Evolutionary conservation across 2,113 vertebrate species (phyloP).

Genomic region (Pseudopodoces humilis): DNA sequence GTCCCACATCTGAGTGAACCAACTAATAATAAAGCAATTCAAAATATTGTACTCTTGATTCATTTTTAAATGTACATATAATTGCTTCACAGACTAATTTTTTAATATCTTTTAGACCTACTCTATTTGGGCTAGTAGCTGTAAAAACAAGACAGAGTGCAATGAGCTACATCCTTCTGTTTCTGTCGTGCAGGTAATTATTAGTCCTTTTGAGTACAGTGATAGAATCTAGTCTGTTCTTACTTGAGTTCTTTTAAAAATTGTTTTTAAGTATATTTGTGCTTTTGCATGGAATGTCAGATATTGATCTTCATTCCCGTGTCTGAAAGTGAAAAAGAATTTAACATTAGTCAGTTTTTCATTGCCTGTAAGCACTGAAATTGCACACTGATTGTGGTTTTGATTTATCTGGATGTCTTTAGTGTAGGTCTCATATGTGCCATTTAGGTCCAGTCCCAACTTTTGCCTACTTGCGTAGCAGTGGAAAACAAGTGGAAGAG

Average conservation of each 20-base stretch:
- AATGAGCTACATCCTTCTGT: constrained; percentile 95
- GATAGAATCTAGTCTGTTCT: not conserved
- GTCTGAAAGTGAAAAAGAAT: not conserved
- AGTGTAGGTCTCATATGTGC: not conserved
- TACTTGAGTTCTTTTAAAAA: not conserved
- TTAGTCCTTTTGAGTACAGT: not conserved
- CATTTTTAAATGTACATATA: not conserved
- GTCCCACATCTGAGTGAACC: not conserved
- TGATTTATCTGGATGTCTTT: not conserved
- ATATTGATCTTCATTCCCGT: not conserved
- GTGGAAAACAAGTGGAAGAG: not conserved
- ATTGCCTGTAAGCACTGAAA: not conserved
- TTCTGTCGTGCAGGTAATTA: constrained; percentile 91
- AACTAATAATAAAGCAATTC: not conserved
- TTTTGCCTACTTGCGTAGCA: not conserved
- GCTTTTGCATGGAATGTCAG: not conserved
- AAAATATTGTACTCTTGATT: not conserved
- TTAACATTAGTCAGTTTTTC: not conserved
- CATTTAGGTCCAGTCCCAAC: not conserved
- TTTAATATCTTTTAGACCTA: constrained; percentile 81
- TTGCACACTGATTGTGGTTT: not conserved
- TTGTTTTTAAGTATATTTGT: not conserved
- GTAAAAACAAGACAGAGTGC: constrained; percentile 94
- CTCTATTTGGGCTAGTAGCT: constrained; percentile 97
- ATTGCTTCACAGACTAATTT: not conserved